These are phyloP conservation scores for Drosophila bifasciata DNA, from an alignment of 1,140 invertebrate species.

Conservation along the genomic window DNA sequence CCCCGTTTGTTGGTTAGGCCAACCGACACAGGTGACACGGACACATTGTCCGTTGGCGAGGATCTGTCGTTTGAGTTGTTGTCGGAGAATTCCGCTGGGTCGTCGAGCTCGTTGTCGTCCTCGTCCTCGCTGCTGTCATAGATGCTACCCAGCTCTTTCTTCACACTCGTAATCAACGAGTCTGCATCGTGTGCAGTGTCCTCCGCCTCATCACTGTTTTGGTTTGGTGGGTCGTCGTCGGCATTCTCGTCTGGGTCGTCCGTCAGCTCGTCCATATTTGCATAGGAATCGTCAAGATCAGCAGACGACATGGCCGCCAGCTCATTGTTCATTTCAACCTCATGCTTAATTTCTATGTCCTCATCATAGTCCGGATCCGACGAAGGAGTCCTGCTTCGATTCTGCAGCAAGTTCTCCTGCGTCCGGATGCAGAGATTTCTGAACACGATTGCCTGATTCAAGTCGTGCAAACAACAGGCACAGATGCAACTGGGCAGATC, in stretches of 20 bases:
- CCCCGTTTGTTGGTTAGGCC: background rate
- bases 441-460: slow-evolving; percentile 53
- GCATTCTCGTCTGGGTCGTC: slow-evolving; percentile 5
- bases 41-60: background rate
- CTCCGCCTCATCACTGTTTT: background rate
- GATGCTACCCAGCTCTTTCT: slow-evolving; percentile 39
- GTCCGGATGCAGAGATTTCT: slow-evolving; percentile 51
- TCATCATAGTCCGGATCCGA: background rate
- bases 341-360: background rate
- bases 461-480: slow-evolving; percentile 56
- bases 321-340: background rate
- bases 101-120: slow-evolving; percentile 14
- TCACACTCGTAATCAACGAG: slow-evolving; percentile 10
- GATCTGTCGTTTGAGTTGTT: background rate
- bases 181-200: slow-evolving; percentile 32
- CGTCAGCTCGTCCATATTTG: background rate
- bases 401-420: slow-evolving; percentile 31
- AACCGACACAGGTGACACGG: background rate
- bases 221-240: background rate
- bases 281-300: background rate
- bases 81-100: background rate
- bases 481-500: slow-evolving; percentile 56
- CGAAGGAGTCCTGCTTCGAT: background rate
- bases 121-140: slow-evolving; percentile 28
- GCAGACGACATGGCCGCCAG: background rate